Evolutionary conservation across 2,888 invertebrate species (phyloP), one percentile per base, ranked within the genome.

Genomic region (Rhagophthalmus giganteus): DNA sequence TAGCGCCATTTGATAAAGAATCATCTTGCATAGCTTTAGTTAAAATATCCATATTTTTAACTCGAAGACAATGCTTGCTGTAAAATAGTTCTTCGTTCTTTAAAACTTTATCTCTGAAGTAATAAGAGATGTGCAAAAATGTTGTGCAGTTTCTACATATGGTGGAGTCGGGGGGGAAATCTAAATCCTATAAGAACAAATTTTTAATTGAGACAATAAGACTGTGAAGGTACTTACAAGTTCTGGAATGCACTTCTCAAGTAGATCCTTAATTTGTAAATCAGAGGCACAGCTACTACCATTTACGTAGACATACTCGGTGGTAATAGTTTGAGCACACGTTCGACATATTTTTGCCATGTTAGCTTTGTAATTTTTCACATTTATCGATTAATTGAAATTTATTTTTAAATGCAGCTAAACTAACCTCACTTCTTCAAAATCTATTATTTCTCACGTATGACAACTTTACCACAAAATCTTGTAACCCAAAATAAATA

Each of bases 321-420:
- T 15, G 8, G 10, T 27, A 8, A 39, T 28, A 11, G 10, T 13
- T 15, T 28, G 28, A 2, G 28, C 15, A 12, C 39, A 39, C 4
- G 28, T 27, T 20, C 28, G 26, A 12, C 39, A 39, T 3, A 30
- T 15, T 20, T 30, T 14, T n/a, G 9, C 28, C 39, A 39, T 39
- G 9, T 28, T 28, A 26, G 2, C 2, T 2, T n/a, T 28, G 2
- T 28, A 9, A 6, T 6, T 27, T 27, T 6, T 27, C 6, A n/a
- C 9, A 27, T n/a, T n/a, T n/a, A n/a, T n/a, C n/a, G n/a, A n/a
- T n/a, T n/a, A n/a, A n/a, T n/a, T n/a, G n/a, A n/a, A n/a, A n/a
- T n/a, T n/a, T n/a, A n/a, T n/a, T n/a, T n/a, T n/a, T n/a, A n/a
- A n/a, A n/a, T n/a, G n/a, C n/a, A n/a, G n/a, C n/a, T n/a, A n/a